Evolutionary conservation across 2,888 invertebrate genomes (phyloP), one percentile per base, ranked within the genome.

Genomic region (Fragum sueziense): DNA sequence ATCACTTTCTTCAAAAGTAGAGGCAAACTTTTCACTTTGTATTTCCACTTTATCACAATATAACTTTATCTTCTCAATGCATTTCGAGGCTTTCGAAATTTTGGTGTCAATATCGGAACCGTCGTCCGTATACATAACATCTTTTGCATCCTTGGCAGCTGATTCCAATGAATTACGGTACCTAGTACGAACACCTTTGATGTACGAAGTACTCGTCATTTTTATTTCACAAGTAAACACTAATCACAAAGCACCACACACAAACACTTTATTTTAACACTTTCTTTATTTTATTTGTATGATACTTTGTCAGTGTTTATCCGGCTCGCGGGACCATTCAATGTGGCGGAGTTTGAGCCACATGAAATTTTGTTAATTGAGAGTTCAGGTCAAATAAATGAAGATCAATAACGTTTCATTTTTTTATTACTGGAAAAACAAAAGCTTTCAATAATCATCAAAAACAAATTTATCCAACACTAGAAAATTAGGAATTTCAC

Each of bases 141-240:
- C 22, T 57, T 70, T 54, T 20, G 20, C 57, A 14, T 22, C 1
- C 11, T 70, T 33, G 11, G 57, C 34, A 29, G 51, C 70, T 25
- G 17, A 52, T 27, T 57, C 33, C 31, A 70, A 70, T 17, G 34
- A 22, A 54, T 57, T 31, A 29, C 34, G 57, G 31, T 34, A 57
- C 57, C 70, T 54, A 14, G 70, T 70, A 7, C 7, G 29, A 9
- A 70, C 57, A 31, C 57, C 57, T 57, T 54, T 57, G 31, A 70
- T 29, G 20, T 41, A 51, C 25, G 57, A 27, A 11, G 11, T 27
- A 22, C 57, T 25, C 3, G 25, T 20, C 29, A 57, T 27, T 25
- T 27, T 27, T 14, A n/a, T 52, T n/a, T 25, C 2, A 57, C 25
- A 3, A 25, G 25, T 57, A 57, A 57, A 27, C 57, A 57, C 57